A percentile compares a stretch with the other conserved stretches of the same genome.
Evolutionary conservation across 2,113 vertebrate genomes (phyloP).

Genomic region (Enhydra lutris): DNA sequence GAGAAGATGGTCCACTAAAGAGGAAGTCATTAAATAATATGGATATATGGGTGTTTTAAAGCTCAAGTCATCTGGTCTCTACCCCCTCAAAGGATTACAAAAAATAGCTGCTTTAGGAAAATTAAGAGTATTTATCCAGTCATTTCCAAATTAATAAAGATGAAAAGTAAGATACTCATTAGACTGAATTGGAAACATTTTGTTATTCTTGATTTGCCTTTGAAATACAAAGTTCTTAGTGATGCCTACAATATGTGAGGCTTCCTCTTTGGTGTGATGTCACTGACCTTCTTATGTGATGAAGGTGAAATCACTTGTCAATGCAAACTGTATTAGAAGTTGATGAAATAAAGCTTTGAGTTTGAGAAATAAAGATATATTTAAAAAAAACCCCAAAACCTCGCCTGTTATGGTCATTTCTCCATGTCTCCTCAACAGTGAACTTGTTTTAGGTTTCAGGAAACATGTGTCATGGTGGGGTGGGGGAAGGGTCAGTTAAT

Average conservation of each 20-base stretch:
- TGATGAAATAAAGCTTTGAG: slow-evolving; percentile 73
- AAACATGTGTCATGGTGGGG: not conserved
- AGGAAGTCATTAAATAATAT: slow-evolving; percentile 27
- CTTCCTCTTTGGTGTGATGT: slow-evolving; percentile 54
- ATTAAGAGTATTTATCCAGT: not conserved
- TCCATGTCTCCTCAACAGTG: not conserved
- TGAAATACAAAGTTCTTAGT: not conserved
- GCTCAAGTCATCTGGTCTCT: not conserved
- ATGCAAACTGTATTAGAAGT: slow-evolving; percentile 65
- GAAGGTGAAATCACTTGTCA: slow-evolving; percentile 62
- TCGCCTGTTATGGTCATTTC: not conserved
- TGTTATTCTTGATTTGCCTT: not conserved
- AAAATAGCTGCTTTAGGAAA: not conserved
- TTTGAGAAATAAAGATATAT: slow-evolving; percentile 76
- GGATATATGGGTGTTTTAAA: not conserved
- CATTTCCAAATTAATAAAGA: slow-evolving; percentile 49
- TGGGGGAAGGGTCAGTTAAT: not conserved
- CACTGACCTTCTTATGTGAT: slow-evolving; percentile 49
- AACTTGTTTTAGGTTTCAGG: not conserved
- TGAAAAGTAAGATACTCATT: slow-evolving; percentile 13
- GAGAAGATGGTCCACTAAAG: slow-evolving; percentile 44
- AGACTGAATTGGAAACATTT: slow-evolving; percentile 24
- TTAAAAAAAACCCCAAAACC: slow-evolving; percentile 34
- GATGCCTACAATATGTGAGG: not conserved
- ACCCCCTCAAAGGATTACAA: not conserved